These are phyloP conservation scores for Machimus atricapillus DNA, from an alignment of 2,888 invertebrate genomes.

Conservation along the genomic window DNA sequence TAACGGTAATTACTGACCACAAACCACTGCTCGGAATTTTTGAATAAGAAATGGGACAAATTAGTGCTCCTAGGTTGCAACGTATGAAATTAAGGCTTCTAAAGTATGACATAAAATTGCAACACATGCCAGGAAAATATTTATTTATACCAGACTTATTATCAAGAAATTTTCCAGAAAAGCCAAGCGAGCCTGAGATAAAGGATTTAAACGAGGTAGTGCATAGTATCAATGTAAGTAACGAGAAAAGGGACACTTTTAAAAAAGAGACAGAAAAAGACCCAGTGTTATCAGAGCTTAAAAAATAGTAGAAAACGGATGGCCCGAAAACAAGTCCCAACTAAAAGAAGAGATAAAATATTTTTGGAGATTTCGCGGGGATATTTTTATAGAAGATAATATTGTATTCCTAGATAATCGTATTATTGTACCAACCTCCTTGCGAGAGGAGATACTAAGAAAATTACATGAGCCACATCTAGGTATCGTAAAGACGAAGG, in stretches of 20 bases:
- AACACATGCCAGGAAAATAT: slow-evolving; percentile 48
- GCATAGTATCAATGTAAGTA: slow-evolving; percentile 45
- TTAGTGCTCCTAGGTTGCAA: too few relatives aligned
- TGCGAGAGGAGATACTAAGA: not conserved
- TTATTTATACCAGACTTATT: slow-evolving; percentile 45
- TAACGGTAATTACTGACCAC: too few relatives aligned
- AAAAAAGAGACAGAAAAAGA: slow-evolving; percentile 39
- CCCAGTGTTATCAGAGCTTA: slow-evolving; percentile 8
- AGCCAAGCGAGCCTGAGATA: slow-evolving; percentile 35
- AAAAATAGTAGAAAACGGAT: not conserved
- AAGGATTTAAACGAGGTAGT: slow-evolving; percentile 42
- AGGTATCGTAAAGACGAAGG: slow-evolving; percentile 39
- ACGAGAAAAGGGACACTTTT: slow-evolving; percentile 35
- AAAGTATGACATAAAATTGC: not conserved
- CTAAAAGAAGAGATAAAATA: not conserved
- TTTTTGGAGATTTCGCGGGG: not conserved
- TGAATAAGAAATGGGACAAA: too few relatives aligned
- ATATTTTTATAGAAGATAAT: not conserved
- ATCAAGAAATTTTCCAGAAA: slow-evolving; percentile 18
- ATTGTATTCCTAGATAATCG: slow-evolving; percentile 3
- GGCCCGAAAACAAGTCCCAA: not conserved
- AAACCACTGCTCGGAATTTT: too few relatives aligned
- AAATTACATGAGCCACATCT: slow-evolving; percentile 23
- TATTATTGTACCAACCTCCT: not conserved
- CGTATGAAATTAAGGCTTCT: too few relatives aligned